A percentile compares a stretch with the other conserved stretches of the same genome.
Evolutionary conservation across 1,140 invertebrate genomes (phyloP).

Genomic region (Brachionus paranguensis): DNA sequence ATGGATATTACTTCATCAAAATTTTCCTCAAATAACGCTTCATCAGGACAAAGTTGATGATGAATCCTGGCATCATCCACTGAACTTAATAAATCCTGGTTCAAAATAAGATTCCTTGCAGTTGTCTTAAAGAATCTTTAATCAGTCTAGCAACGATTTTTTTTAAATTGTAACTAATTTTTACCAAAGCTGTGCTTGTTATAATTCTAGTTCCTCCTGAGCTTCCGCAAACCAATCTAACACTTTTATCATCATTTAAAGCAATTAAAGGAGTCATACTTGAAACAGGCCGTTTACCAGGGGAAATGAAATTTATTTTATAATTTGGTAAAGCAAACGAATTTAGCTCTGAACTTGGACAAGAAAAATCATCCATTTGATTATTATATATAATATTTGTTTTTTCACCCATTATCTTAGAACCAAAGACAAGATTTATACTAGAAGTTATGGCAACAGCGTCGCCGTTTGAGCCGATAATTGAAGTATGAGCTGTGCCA

Average conservation of each 20-base stretch:
- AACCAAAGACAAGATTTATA: conserved; percentile 69
- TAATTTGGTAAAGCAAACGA: conserved; percentile 69
- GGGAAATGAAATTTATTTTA: conserved; percentile 69
- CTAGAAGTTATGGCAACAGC: conserved; percentile 86
- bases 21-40: conserved; percentile 70
- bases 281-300: conserved; percentile 78
- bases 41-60: conserved; percentile 83
- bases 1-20: conserved; percentile 60
- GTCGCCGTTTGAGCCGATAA: conserved; percentile 77
- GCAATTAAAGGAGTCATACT: conserved; percentile 84
- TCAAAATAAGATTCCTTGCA: conserved; percentile 70
- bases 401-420: conserved; percentile 55
- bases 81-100: conserved; percentile 74
- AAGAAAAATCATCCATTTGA: conserved; percentile 90
- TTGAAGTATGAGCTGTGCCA: conserved; percentile 70
- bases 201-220: conserved; percentile 86
- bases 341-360: conserved; percentile 66
- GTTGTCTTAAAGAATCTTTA: conserved; percentile 56
- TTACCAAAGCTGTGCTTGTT: conserved; percentile 69
- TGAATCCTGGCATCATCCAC: conserved; percentile 80
- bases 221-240: conserved; percentile 72
- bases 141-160: neutral
- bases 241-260: conserved; percentile 63
- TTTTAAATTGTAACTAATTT: neutral
- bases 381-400: conserved; percentile 89